phyloP scores from a whole-genome alignment of 2,113 vertebrate genomes.

The Hylia prasina region DNA sequence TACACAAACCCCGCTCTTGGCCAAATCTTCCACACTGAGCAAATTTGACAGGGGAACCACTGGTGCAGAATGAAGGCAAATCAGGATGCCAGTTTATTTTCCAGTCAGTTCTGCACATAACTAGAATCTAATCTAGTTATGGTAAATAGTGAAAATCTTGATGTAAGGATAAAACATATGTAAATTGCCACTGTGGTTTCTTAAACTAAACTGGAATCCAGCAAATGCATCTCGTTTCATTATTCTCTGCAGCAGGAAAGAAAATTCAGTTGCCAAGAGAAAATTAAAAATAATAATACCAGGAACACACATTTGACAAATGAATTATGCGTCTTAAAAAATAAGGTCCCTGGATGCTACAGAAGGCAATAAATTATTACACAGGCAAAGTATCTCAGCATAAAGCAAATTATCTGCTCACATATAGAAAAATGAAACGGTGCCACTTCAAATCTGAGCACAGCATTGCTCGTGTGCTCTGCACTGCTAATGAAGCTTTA shows the following conservation, averaged over 20 bases:
- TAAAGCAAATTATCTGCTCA: background rate
- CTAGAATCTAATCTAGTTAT: constrained; percentile 42
- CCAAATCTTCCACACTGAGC: background rate
- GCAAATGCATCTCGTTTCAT: background rate
- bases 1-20: background rate
- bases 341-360: background rate
- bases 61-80: constrained; percentile 49
- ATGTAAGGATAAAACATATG: background rate
- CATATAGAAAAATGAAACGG: background rate
- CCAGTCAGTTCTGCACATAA: constrained; percentile 13
- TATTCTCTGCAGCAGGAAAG: background rate
- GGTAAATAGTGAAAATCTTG: background rate
- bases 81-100: constrained; percentile 19
- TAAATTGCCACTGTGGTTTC: constrained; percentile 1
- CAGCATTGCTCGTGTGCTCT: background rate
- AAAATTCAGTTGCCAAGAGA: background rate
- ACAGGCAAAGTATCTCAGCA: background rate
- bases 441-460: background rate
- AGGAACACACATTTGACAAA: background rate
- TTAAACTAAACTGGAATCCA: background rate
- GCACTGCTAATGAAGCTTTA: constrained; percentile 45
- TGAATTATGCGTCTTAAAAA: background rate
- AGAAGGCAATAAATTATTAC: background rate
- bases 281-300: constrained; percentile 31
- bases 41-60: constrained; percentile 1